A percentile compares a stretch with the other conserved stretches of the same genome.
phyloP scores from a whole-genome alignment of 2,797 vertebrate species.

The Chaetodon trifasciatus region DNA sequence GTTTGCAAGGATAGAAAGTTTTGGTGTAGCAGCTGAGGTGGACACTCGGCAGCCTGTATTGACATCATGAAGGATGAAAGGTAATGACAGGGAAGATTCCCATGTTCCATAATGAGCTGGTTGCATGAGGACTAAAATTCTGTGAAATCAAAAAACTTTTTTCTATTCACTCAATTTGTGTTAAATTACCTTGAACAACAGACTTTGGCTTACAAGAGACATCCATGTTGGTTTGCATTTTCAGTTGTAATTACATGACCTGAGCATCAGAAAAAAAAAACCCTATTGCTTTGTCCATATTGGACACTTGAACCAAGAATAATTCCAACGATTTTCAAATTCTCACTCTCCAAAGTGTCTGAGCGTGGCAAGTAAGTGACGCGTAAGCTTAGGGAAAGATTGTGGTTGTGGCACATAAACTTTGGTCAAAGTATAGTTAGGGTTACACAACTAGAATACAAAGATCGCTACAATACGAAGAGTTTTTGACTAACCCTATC shows the following conservation, averaged over 20 bases:
- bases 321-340: neutral
- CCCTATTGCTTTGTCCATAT: no score
- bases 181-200: slow-evolving; percentile 6
- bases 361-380: neutral
- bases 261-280: neutral
- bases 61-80: neutral
- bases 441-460: neutral
- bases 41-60: no score
- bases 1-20: slow-evolving; percentile 10
- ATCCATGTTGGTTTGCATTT: neutral
- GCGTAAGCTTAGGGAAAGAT: no score
- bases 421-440: neutral
- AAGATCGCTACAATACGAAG: no score
- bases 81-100: neutral
- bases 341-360: neutral
- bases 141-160: neutral
- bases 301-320: no score
- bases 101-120: neutral
- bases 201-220: neutral
- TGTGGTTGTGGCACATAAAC: neutral
- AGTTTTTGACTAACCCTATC: neutral
- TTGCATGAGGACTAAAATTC: neutral
- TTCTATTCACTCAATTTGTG: neutral
- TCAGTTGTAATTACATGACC: neutral
- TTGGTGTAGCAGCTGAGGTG: neutral